Conservation (phyloP, 2,113 vertebrate genomes). For the Crypturellus undulatus region DNA sequence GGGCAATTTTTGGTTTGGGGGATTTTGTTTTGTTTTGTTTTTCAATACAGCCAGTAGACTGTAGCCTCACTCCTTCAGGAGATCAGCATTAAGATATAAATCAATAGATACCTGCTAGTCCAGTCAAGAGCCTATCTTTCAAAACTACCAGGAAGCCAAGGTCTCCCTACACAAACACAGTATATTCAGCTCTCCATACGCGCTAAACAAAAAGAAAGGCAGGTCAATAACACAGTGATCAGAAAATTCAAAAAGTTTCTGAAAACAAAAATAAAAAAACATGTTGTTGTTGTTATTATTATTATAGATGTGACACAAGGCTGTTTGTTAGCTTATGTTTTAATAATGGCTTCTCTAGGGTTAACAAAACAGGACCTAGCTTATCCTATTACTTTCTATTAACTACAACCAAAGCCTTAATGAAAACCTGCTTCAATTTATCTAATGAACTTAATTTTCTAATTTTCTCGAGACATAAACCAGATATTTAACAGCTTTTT, state of each 20-base stretch:
- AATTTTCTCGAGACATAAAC: neutral
- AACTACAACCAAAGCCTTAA: neutral
- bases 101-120: constrained; percentile 62
- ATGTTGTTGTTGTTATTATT: neutral
- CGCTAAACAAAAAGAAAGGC: constrained; percentile 57
- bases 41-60: neutral
- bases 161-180: neutral
- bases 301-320: constrained; percentile 16
- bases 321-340: neutral
- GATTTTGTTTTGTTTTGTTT: neutral
- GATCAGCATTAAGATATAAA: constrained; percentile 61
- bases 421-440: neutral
- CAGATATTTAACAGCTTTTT: neutral
- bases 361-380: neutral
- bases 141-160: constrained; percentile 42
- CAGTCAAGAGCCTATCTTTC: constrained; percentile 58
- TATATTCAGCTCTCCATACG: constrained; percentile 49
- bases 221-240: constrained; percentile 60
- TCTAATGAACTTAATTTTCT: neutral
- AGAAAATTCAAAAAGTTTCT: constrained; percentile 57
- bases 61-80: constrained; percentile 38
- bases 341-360: neutral
- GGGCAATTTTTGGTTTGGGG: too few species aligned
- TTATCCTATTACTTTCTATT: neutral
- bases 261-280: neutral